These are phyloP conservation scores for Emys orbicularis DNA, from an alignment of 2,797 vertebrate species.

Conservation along the genomic window DNA sequence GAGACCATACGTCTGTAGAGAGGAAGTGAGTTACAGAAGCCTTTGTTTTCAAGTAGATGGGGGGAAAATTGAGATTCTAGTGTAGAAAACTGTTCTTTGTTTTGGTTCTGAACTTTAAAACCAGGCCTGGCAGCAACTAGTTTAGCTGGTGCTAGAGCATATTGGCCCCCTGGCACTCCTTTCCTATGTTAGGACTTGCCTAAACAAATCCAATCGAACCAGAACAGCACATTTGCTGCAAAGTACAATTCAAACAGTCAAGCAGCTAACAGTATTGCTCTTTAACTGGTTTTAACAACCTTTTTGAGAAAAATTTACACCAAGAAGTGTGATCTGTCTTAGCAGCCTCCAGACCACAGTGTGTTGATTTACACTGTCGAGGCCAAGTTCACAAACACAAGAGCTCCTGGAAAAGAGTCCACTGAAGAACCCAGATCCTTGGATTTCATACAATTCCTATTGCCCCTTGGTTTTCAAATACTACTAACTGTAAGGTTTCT, in stretches of 20 bases:
- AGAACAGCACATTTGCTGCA: rapidly evolving
- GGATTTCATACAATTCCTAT: neutral
- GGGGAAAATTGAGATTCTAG: neutral
- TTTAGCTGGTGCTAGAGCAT: neutral
- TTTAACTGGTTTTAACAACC: neutral
- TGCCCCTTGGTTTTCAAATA: neutral
- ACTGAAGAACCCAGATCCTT: neutral
- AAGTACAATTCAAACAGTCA: neutral
- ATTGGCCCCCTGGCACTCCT: neutral
- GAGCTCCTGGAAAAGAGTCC: neutral
- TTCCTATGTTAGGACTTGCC: rapidly evolving
- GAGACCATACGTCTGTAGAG: neutral
- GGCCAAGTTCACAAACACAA: neutral
- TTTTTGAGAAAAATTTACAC: neutral
- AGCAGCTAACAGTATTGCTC: neutral
- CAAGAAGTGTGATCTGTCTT: neutral
- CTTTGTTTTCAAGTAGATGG: neutral
- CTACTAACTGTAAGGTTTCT: neutral
- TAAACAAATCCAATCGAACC: neutral
- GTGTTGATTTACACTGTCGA: rapidly evolving
- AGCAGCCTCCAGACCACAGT: neutral
- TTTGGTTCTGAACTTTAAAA: neutral
- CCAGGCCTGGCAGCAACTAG: neutral
- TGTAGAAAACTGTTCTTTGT: neutral
- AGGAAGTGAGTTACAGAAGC: neutral